Evolutionary conservation across 1,140 invertebrate species (phyloP).

Genomic region (Pomacea maculata): DNA sequence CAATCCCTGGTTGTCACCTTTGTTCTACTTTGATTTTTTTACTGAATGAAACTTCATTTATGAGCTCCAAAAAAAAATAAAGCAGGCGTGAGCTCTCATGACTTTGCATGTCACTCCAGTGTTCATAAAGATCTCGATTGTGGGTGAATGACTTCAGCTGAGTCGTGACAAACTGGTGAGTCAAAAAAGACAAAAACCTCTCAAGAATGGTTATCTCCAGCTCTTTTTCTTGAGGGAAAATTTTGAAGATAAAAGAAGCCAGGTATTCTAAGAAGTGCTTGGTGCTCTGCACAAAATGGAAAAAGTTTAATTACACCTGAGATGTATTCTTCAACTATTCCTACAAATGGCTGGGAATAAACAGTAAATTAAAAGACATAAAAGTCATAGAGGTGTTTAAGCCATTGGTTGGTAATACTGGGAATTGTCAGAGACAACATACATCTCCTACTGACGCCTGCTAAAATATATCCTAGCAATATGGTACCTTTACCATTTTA

Average conservation of each 20-base stretch:
- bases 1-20: too few relatives aligned
- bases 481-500: too few relatives aligned
- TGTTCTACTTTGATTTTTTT: too few relatives aligned
- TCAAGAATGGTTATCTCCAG: conserved; percentile 37
- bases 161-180: conserved; percentile 36
- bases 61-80: conserved; percentile 17
- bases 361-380: too few relatives aligned
- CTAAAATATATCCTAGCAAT: too few relatives aligned
- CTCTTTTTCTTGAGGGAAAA: conserved; percentile 67
- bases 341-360: too few relatives aligned
- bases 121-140: not conserved
- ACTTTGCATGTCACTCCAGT: conserved; percentile 19
- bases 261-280: conserved; percentile 78
- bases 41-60: not conserved
- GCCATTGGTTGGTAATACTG: too few relatives aligned
- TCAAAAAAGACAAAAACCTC: conserved; percentile 43
- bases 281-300: conserved; percentile 67
- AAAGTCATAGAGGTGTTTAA: too few relatives aligned
- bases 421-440: too few relatives aligned
- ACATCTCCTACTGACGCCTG: too few relatives aligned
- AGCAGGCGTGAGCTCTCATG: conserved; percentile 2
- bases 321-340: too few relatives aligned
- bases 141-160: conserved; percentile 1
- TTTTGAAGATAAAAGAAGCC: conserved; percentile 75
- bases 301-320: not conserved